Evolutionary conservation across 2,888 invertebrate genomes (phyloP), one percentile per base, ranked within the genome.

Genomic region (Cryptus viduatorius): DNA sequence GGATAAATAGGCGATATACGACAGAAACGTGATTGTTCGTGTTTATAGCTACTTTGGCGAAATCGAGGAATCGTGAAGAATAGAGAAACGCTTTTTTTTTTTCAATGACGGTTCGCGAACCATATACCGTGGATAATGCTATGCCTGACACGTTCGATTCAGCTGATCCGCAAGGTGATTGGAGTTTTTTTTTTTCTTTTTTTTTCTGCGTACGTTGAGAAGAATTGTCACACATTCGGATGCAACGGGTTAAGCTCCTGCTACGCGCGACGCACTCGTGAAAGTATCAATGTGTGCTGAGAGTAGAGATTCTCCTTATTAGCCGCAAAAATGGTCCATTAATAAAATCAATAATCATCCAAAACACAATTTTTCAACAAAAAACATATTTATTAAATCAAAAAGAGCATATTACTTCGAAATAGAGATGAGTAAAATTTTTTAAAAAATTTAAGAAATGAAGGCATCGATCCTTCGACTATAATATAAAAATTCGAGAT

Each of bases 21-120:
- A 56, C 16, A 19, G 24, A 19, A 24, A 56, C 56, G 56, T 56
- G 56, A 56, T 56, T 24, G 10, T 8, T 56, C 56, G 19, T 24
- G 8, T 24, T 56, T 16, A 19, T 56, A 19, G 24, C 56, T 56
- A 56, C 16, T 56, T 56, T 56, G 56, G 37, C 56, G 24, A 19
- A 24, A 56, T 56, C 56, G 56, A 24, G 56, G 10, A 7, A 56
- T 56, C 56, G 56, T 10, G 24, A 56, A 56, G 56, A 56, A 56
- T 56, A 19, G 19, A 8, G 56, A 56, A 56, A 10, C 19, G 8
- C 10, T 10, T 56, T 1, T 10, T 56, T 56, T 24, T 56, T 56
- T 56, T 56, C 10, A 16, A 0, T 1, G 56, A 24, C 4, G 19
- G 53, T 53, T 37, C 4, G 53, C 53, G 16, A 24, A 56, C 24